Evolutionary conservation across 2,113 vertebrate species (phyloP), one percentile per base, ranked within the genome.

Genomic region (Crotalus helleri): DNA sequence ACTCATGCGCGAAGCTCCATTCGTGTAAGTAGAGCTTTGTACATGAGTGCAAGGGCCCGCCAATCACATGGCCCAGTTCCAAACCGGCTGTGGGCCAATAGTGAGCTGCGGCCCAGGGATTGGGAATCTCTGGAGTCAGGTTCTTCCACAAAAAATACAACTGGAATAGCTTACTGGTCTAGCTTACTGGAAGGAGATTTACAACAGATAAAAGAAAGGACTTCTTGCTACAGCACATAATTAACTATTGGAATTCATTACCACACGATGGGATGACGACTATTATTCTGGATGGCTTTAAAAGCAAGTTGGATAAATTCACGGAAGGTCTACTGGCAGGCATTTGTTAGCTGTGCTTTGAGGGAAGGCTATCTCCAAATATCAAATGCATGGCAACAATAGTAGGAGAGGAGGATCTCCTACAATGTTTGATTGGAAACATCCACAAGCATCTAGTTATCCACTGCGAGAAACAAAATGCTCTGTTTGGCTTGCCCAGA

Each of bases 1-100:
- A 9, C 49, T 51, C 49, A 0, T 51, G 49, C 49, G 49, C 1
- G 49, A 51, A 51, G 49, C 49, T 51, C 49, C 49, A 51, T 51
- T 51, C 1, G 8, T 51, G 49, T 51, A 8, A 51, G 49, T 10
- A 51, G 49, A 10, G 49, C 49, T 51, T 51, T 51, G 49, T 51
- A 1, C 8, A 0, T 51, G 49, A 51, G 49, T 0, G 0, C 49
- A 51, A 51, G 49, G 0, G 8, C 49, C 8, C 8, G 49, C 49
- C 49, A 9, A 1, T 51, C 49, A 51, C 49, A 51, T 51, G 49
- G 8, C 49, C 49, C 49, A 51, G 49, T 51, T 51, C 1, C 8
- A 9, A 51, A 51, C 49, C 8, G 49, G 6, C 49, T 49, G 49
- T 49, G 49, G 49, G 49, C 49, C 49, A 51, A 51, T 51, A 51